Evolutionary conservation across 2,888 invertebrate genomes (phyloP).

Genomic region (Achlya flavicornis): DNA sequence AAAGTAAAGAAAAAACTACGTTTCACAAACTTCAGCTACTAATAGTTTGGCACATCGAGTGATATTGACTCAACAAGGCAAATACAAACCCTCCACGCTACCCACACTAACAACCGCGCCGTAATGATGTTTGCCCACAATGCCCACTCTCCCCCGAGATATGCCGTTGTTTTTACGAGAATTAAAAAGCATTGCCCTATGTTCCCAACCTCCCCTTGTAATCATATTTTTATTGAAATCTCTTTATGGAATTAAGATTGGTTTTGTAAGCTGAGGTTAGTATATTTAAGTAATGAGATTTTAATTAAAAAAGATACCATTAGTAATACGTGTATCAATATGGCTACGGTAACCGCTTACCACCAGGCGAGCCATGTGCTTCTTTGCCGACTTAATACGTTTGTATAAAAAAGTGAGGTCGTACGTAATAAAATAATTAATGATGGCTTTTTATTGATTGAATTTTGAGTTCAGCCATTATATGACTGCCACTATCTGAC

Average conservation of each 20-base stretch:
- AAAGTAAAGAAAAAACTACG: background rate
- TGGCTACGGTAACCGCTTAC: too few species aligned
- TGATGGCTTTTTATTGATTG: too few species aligned
- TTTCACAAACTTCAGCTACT: background rate
- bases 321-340: too few species aligned
- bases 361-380: too few species aligned
- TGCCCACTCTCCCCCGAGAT: constrained; percentile 74
- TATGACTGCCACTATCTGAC: too few species aligned
- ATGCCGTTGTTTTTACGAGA: constrained; percentile 63
- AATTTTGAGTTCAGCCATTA: too few species aligned
- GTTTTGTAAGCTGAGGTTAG: constrained; percentile 11
- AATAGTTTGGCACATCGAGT: constrained; percentile 4
- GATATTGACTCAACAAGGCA: constrained; percentile 13
- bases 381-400: too few species aligned
- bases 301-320: background rate
- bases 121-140: constrained; percentile 73
- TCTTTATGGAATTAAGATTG: constrained; percentile 27
- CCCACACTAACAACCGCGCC: constrained; percentile 33
- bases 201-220: constrained; percentile 47
- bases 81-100: constrained; percentile 20
- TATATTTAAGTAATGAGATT: background rate
- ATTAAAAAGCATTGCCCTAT: constrained; percentile 61
- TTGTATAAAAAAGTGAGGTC: too few species aligned
- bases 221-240: constrained; percentile 50
- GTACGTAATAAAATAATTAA: too few species aligned